A percentile compares a stretch with the other conserved stretches of the same genome.
Conservation (phyloP, 2,797 vertebrate genomes). For the Periophthalmus magnuspinnatus region DNA sequence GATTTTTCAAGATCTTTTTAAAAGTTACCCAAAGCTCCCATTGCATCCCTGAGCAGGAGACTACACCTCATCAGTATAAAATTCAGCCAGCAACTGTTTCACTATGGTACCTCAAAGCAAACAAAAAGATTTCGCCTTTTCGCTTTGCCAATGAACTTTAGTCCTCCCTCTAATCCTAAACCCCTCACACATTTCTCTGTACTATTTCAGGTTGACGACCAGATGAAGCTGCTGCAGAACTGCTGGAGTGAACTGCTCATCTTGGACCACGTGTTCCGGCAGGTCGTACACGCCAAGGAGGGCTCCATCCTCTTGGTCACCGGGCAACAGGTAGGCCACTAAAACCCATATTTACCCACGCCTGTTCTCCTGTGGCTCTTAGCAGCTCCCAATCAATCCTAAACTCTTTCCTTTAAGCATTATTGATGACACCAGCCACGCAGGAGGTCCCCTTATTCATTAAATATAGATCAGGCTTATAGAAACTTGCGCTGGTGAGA, state of each 20-base stretch:
- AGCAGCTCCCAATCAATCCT: conserved; percentile 39
- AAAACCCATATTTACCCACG: not conserved
- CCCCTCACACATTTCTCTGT: conserved; percentile 38
- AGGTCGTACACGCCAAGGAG: conserved; percentile 96
- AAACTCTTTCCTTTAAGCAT: conserved; percentile 57
- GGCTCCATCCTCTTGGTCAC: conserved; percentile 95
- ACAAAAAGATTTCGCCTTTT: no score
- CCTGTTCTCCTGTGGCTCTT: conserved; percentile 16
- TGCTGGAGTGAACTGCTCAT: conserved; percentile 99
- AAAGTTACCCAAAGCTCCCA: no score
- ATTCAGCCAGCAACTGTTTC: not conserved
- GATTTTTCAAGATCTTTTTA: no score
- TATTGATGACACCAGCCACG: conserved; percentile 59
- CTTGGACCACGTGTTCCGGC: conserved; percentile 95
- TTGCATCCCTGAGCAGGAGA: no score
- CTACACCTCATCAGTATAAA: no score
- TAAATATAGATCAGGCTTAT: conserved; percentile 71
- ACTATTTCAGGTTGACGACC: conserved; percentile 90
- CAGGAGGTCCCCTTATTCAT: conserved; percentile 58
- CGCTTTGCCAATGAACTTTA: not conserved
- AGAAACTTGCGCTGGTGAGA: conserved; percentile 62
- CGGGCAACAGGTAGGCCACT: conserved; percentile 90
- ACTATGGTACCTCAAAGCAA: not conserved
- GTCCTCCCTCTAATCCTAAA: not conserved
- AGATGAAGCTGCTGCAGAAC: conserved; percentile 99